These are phyloP conservation scores for Toxonevra muliebris DNA, from an alignment of 2,888 invertebrate species.

Conservation along the genomic window DNA sequence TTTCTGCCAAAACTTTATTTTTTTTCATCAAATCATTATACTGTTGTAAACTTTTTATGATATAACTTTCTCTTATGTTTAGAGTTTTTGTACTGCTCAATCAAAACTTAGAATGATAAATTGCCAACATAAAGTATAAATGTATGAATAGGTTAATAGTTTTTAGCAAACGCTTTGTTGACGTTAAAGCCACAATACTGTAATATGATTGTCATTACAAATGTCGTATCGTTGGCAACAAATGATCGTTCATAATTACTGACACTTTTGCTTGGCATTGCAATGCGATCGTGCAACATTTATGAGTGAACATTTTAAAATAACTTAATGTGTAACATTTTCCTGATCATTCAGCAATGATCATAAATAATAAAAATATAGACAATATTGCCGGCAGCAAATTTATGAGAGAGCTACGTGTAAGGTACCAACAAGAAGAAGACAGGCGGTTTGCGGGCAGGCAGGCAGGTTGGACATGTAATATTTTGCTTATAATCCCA, in stretches of 20 bases:
- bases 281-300: not conserved
- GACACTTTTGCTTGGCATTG: not conserved
- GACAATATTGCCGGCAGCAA: too few species aligned
- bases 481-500: too few species aligned
- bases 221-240: not conserved
- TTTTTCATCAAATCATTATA: too few species aligned
- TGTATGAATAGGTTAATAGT: not conserved
- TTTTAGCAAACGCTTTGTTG: not conserved
- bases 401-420: too few species aligned
- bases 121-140: not conserved
- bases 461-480: too few species aligned
- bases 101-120: not conserved
- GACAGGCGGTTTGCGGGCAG: too few species aligned
- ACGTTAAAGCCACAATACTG: not conserved
- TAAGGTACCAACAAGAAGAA: too few species aligned
- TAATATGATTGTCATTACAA: not conserved
- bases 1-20: too few species aligned
- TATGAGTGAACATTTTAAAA: not conserved
- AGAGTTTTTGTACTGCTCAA: not conserved
- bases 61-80: too few species aligned
- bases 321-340: not conserved
- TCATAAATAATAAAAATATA: too few species aligned
- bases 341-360: too few species aligned
- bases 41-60: too few species aligned
- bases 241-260: not conserved